Evolutionary conservation across 1,140 invertebrate genomes (phyloP).

Genomic region (Heliothis subflexa): DNA sequence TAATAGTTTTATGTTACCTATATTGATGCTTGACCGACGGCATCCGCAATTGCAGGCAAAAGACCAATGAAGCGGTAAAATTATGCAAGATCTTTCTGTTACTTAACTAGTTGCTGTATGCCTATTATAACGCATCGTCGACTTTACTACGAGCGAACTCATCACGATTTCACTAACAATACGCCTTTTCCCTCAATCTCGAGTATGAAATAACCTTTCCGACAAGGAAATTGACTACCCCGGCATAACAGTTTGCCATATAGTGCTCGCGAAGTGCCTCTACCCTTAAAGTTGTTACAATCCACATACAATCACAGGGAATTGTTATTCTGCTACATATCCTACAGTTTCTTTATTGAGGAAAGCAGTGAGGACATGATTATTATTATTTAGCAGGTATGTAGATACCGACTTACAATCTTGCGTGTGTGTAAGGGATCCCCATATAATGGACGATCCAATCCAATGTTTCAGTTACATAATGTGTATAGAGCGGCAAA

Average conservation of each 20-base stretch:
- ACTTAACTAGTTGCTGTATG: not conserved
- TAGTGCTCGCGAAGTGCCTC: not conserved
- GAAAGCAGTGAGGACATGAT: not conserved
- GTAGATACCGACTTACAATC: too few relatives aligned
- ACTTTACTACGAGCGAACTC: not conserved
- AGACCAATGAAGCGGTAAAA: too few relatives aligned
- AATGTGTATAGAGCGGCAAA: not conserved
- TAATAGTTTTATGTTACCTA: too few relatives aligned
- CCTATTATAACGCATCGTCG: not conserved
- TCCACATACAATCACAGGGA: not conserved
- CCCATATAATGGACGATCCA: too few relatives aligned
- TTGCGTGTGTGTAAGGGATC: too few relatives aligned
- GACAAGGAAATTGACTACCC: constrained; percentile 11
- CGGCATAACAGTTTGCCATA: not conserved
- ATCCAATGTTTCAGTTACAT: too few relatives aligned
- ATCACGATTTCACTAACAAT: constrained; percentile 9
- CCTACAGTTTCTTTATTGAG: not conserved
- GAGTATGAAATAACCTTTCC: not conserved
- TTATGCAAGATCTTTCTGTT: not conserved
- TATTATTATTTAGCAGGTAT: not conserved
- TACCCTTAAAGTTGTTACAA: not conserved
- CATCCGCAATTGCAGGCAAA: too few relatives aligned
- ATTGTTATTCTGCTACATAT: not conserved
- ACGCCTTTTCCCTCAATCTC: not conserved
- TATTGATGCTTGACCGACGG: too few relatives aligned